Evolutionary conservation across 2,797 vertebrate species (phyloP), one percentile per base, ranked within the genome.

Genomic region (Hoplostethus atlanticus): DNA sequence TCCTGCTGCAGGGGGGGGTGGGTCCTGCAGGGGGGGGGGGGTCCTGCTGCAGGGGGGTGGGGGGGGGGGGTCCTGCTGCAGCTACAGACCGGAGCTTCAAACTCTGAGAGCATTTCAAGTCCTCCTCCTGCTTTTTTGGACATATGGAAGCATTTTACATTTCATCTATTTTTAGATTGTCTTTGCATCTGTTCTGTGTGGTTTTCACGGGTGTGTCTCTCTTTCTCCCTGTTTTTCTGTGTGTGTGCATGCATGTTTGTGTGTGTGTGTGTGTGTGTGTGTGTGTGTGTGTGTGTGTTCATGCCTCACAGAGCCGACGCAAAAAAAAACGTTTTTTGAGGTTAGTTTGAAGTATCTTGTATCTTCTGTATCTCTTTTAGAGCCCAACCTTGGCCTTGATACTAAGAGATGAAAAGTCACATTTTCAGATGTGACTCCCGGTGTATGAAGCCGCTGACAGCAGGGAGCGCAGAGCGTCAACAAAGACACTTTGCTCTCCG

Each of bases 1-100:
- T 21, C 21, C 21, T 21, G 21, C 21, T 21, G 21, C 21, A 21
- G 21, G 21, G 21, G 21, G 21, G 21, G 21, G 21, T 21, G 21
- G 1, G 21, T 21, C 21, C 21, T 21, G 21, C 21, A 21, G 21
- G 21, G 21, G 21, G 21, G 21, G 21, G 21, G 21, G 21, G 1
- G 21, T 21, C 21, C 21, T 21, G 21, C 21, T 21, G 21, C 21
- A 21, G 21, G 21, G 21, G 21, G 21, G 57, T 86, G 88, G 85
- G 88, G 74, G 91, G 88, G 86, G 86, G 89, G 87, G 5, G 83
- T 84, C 87, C 71, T 71, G 55, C 71, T 67, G 76, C 81, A 82
- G 73, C 48, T 44, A 40, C n/a, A 11, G 52, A 25, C 12, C n/a
- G 13, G 55, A 47, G 54, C 57, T 42, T 62, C 65, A 81, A 44